phyloP scores from a whole-genome alignment of 2,113 vertebrate genomes.

The Equus quagga region DNA sequence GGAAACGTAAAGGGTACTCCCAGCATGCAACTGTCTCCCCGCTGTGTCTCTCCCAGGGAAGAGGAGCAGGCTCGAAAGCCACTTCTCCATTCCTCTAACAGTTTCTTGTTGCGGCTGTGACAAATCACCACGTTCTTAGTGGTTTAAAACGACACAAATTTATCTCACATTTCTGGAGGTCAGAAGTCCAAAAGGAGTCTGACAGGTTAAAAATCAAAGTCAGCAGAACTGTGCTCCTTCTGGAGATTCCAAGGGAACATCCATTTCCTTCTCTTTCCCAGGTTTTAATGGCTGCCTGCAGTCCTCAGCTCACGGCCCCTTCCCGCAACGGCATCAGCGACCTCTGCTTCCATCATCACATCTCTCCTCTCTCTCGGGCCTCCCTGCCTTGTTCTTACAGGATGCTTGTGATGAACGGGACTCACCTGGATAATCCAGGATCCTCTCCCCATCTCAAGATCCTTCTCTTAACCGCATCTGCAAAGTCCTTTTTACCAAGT shows the following conservation, averaged over 20 bases:
- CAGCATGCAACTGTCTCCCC: not conserved
- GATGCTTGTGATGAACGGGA: not conserved
- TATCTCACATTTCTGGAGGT: not conserved
- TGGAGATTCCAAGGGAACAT: accelerated
- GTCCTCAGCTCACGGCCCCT: accelerated
- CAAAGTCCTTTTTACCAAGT: not conserved
- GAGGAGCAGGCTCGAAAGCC: not conserved
- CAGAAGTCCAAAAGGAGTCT: not conserved
- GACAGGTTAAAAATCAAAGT: not conserved
- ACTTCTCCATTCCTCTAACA: accelerated
- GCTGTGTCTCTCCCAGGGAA: not conserved
- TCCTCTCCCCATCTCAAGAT: not conserved
- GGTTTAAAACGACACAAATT: not conserved
- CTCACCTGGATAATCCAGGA: not conserved
- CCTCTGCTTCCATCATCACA: not conserved
- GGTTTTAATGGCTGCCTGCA: not conserved
- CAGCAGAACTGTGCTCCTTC: not conserved
- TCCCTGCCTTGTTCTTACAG: not conserved
- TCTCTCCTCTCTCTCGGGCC: not conserved
- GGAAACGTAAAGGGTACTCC: not conserved
- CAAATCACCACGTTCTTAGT: accelerated
- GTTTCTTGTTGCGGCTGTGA: not conserved
- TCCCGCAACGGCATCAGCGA: accelerated
- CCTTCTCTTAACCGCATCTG: not conserved
- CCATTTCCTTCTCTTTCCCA: not conserved